Evolutionary conservation across 2,113 vertebrate genomes (phyloP), one percentile per base, ranked within the genome.

Genomic region (Vanacampus margaritifer): DNA sequence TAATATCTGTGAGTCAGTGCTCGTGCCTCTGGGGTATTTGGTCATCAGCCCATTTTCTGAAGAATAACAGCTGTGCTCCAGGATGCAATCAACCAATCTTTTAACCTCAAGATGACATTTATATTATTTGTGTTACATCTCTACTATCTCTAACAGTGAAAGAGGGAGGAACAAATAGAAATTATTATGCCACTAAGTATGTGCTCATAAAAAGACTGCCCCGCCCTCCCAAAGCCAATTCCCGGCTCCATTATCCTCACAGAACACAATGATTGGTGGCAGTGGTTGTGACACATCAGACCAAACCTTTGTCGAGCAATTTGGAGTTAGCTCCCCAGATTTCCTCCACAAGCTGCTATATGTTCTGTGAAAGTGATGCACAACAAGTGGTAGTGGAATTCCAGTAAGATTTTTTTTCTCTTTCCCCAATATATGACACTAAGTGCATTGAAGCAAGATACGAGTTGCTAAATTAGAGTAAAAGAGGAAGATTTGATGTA

Each of bases 391-490:
- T 70, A 50, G 69, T 67, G 26, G 74, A 76, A 86, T 87, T 86
- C 74, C 79, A 75, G 79, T n/a, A n/a, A n/a, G n/a, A n/a, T 57
- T 9, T 35, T 57, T 35, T 84, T 87, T 21, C 13, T 8, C 37
- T 80, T 78, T 69, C 65, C 28, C 39, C 39, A 45, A 86, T 82
- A 89, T 90, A 76, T 83, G 85, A 89, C 85, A 85, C 83, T 87
- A 90, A 92, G 87, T 92, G 89, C 90, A 91, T 92, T 91, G 91
- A n/a, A 76, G 71, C 69, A 32, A 89, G 88, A 91, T 91, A 10
- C 9, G 91, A 83, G 76, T 78, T 72, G 84, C 89, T 84, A 89
- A 89, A 88, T 79, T 69, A 56, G 69, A 74, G 75, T 81, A 76
- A 81, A 78, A 72, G 79, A 75, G 67, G 79, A 87, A 85, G 76